Conservation (phyloP, 2,113 vertebrate species). For the Tragelaphus scriptus region DNA sequence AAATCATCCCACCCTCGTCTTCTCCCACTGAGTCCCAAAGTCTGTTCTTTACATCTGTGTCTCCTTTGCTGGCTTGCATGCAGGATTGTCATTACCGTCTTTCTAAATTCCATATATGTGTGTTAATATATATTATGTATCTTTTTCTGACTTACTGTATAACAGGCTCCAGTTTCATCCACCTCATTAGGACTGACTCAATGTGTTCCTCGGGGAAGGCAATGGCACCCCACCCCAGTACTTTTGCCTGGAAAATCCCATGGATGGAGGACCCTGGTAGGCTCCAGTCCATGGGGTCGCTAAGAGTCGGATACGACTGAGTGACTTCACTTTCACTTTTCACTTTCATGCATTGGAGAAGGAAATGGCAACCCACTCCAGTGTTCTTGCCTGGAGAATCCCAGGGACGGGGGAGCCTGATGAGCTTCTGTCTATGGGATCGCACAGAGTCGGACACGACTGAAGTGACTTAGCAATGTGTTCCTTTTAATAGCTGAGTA, state of each 20-base stretch:
- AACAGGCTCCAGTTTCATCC: not conserved
- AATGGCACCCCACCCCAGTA: too few species aligned
- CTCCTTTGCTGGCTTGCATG: not conserved
- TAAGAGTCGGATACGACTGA: too few species aligned
- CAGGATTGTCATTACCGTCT: not conserved
- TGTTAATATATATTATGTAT: not conserved
- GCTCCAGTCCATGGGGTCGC: too few species aligned
- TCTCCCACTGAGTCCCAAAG: not conserved
- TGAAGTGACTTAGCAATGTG: not conserved
- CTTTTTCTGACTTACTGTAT: not conserved
- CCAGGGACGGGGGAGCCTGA: too few species aligned
- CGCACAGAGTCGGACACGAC: too few species aligned
- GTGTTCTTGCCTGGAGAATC: too few species aligned
- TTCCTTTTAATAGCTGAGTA: not conserved
- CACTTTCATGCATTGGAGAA: too few species aligned
- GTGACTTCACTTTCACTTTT: too few species aligned
- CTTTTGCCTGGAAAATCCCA: too few species aligned
- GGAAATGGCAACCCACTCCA: too few species aligned
- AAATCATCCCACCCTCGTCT: not conserved
- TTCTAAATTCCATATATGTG: not conserved
- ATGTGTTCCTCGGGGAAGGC: not conserved
- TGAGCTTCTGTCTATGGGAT: too few species aligned
- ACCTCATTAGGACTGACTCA: not conserved
- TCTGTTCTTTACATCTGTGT: not conserved
- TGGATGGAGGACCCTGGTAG: too few species aligned